These are phyloP conservation scores for Lysandra bellargus DNA, from an alignment of 2,888 invertebrate genomes.

Conservation along the genomic window DNA sequence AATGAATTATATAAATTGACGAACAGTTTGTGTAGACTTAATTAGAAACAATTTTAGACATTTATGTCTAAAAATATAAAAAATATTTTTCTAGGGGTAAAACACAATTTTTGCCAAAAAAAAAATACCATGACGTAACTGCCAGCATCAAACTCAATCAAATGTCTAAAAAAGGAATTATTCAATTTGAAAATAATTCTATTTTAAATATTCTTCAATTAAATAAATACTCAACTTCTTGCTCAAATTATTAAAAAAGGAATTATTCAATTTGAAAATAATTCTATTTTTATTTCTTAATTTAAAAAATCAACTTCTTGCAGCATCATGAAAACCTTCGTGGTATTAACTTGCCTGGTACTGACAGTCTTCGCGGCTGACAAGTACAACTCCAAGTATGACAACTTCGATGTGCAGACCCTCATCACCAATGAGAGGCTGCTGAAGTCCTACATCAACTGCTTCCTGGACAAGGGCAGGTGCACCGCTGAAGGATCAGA, in stretches of 20 bases:
- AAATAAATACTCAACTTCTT: conserved; percentile 2
- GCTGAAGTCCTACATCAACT: conserved; percentile 85
- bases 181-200: neutral
- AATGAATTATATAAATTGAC: neutral
- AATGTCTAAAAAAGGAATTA: too few species aligned
- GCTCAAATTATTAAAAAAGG: conserved; percentile 31
- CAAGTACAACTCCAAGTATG: conserved; percentile 85
- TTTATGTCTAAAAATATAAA: too few species aligned
- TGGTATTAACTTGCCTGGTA: conserved; percentile 61
- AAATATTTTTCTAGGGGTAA: too few species aligned
- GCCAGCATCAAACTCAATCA: too few species aligned
- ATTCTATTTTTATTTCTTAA: neutral
- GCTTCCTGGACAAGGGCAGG: conserved; percentile 83
- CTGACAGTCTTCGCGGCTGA: conserved; percentile 62
- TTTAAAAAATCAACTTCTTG: conserved; percentile 27
- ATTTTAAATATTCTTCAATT: neutral
- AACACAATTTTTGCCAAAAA: too few species aligned
- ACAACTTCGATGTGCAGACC: conserved; percentile 86
- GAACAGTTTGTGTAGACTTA: neutral
- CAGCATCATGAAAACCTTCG: conserved; percentile 59
- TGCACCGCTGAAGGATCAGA: conserved; percentile 87
- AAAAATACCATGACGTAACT: too few species aligned
- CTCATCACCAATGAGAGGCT: conserved; percentile 85
- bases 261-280: neutral
- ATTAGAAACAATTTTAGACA: neutral